Base-by-base conservation (phyloP, 2,797 vertebrate species). In the Mycteria americana region DNA sequence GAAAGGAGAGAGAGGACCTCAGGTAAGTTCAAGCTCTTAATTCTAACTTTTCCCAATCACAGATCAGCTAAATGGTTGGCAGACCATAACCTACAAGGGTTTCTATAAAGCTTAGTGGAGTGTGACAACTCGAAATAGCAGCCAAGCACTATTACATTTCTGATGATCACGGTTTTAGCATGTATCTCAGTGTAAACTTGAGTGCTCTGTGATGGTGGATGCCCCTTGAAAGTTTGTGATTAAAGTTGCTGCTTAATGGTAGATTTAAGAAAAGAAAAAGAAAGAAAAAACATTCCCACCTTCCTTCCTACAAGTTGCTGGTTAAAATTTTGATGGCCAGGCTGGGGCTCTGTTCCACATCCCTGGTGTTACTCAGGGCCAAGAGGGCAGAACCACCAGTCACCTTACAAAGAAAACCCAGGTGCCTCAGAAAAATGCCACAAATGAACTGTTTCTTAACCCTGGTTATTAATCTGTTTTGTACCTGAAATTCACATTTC, bases 1-100 rank as follows among this genome's bases (percentile, higher is more conserved):
- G 93, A 99, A 99, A 98, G 99, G 99, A 97, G 99, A 99, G 95
- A 98, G 98, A 82, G 99, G 99, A 97, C 97, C 97, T 60, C 98
- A 97, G 98, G 99, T 99, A 98, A 98, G 99, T 98, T 68, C 85
- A 90, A 33, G 54, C 37, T 75, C 51, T 67, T 76, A 3, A 3
- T n/a, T 18, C 12, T 57, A 30, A 14, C 30, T 30, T 0, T 31
- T 72, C 9, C 37, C 16, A 6, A 37, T 33, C 37, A 7, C 30
- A 68, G 63, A 37, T 72, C 1, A 0, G 74, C 74, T 64, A 6
- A 6, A 13, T 14, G 25, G 30, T 30, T 73, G 59, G 63, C 64
- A 86, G 56, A 21, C 10, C 25, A 23, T 27, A 39, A 16, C 14
- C 35, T 65, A 3, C 35, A 18, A 22, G 69, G n/a, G 28, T 72